Base-by-base conservation (phyloP, 2,113 vertebrate species). In the Phrynosoma blainvillii region DNA sequence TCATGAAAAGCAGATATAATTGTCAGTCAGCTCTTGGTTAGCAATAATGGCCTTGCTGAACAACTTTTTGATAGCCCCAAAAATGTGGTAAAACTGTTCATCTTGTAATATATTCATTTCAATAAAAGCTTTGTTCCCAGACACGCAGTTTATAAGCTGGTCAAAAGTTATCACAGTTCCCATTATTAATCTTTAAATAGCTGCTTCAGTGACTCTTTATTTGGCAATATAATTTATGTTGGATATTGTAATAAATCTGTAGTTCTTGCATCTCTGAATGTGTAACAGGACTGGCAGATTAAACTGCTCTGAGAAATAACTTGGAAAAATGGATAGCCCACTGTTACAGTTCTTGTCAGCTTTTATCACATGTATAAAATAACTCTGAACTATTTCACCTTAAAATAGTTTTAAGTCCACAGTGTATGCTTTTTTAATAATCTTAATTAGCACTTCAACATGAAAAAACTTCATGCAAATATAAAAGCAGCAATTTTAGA, bases 241-340 rank as follows among this genome's bases (percentile, higher is more conserved):
- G 83, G 93, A 89, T 92, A 65, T 89, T 92, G 82, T 91, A 95
- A 92, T 96, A 92, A 94, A 96, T 96, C 86, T 95, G 62, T 84
- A 88, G 88, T 91, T 93, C 90, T 93, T 78, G n/a, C 20, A 85
- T 82, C 75, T 92, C 85, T 23, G 47, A 83, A 91, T 93, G 56
- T 83, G 62, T 84, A 84, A 81, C 27, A 88, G 84, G 84, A 91
- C 92, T 95, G 94, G 90, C 90, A 81, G 88, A 85, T 92, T 91
- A 93, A 71, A 93, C 92, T 87, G 85, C 81, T 91, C 88, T 90
- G 86, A 90, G 82, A 89, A 93, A 85, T 92, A 85, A 91, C 84
- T 91, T 91, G 90, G 88, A 88, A 93, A 90, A 94, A 87, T 87
- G 84, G 90, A 79, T 89, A 87, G 78, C 75, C 36, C 32, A 62